These are phyloP conservation scores for Tetramorium simillimum DNA, from an alignment of 1,140 invertebrate genomes.

Conservation along the genomic window DNA sequence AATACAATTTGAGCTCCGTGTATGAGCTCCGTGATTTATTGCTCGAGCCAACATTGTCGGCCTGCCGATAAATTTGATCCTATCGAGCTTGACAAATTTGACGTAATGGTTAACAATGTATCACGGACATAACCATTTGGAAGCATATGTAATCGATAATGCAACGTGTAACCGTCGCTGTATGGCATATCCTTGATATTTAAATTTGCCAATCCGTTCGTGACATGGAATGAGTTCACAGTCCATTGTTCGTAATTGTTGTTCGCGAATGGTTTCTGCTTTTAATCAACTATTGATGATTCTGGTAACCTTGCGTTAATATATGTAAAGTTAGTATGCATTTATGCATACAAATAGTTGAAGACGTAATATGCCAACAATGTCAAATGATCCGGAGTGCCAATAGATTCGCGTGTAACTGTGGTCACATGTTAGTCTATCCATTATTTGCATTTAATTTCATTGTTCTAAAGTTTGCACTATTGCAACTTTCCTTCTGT, in stretches of 20 bases:
- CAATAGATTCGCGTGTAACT: not conserved
- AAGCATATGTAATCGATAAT: conserved; percentile 8
- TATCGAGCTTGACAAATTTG: conserved; percentile 17
- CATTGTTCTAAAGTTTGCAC: not conserved
- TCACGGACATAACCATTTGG: conserved; percentile 4
- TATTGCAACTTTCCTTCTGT: not conserved
- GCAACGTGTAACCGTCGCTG: not conserved
- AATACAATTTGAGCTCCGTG: not conserved
- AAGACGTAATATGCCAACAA: conserved; percentile 8
- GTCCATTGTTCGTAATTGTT: not conserved
- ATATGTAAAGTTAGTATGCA: conserved; percentile 24
- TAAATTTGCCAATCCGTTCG: conserved; percentile 5
- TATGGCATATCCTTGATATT: conserved; percentile 18
- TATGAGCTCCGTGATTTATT: not conserved
- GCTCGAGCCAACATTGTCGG: not conserved
- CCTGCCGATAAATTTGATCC: conserved; percentile 14
- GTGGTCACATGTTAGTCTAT: not conserved
- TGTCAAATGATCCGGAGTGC: not conserved
- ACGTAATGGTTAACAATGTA: not conserved
- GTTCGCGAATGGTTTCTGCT: conserved; percentile 4
- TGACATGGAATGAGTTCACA: not conserved
- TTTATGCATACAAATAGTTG: not conserved
- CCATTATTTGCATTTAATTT: not conserved
- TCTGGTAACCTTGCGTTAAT: conserved; percentile 26
- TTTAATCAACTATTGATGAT: conserved; percentile 23